These are phyloP conservation scores for Steinernema feltiae DNA, from an alignment of 1,140 invertebrate species.

Conservation along the genomic window DNA sequence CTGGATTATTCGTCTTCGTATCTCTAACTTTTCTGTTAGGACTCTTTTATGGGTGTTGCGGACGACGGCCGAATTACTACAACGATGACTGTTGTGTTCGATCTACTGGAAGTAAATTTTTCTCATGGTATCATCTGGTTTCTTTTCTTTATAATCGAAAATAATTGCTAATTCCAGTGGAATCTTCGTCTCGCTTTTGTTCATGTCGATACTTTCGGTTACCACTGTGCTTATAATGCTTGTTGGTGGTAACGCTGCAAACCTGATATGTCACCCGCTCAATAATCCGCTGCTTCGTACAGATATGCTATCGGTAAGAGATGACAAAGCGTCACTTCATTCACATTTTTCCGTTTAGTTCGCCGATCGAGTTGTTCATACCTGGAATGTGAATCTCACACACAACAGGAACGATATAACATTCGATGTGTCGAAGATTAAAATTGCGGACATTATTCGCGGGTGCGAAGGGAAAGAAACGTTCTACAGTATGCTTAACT, in stretches of 20 bases:
- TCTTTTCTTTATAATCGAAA: not conserved
- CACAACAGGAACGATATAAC: conserved; percentile 22
- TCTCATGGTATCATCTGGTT: conserved; percentile 39
- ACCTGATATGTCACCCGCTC: conserved; percentile 52
- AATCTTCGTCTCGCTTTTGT: conserved; percentile 47
- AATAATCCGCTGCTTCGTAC: conserved; percentile 47
- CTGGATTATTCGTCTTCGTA: conserved; percentile 52
- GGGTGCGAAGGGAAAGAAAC: conserved; percentile 46
- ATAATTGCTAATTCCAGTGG: conserved; percentile 41
- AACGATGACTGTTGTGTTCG: conserved; percentile 56
- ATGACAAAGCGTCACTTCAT: no score
- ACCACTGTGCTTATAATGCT: conserved; percentile 43
- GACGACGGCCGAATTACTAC: conserved; percentile 50
- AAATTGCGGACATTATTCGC: conserved; percentile 44
- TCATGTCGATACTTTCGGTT: conserved; percentile 43
- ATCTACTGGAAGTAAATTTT: conserved; percentile 50
- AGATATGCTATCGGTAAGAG: conserved; percentile 46
- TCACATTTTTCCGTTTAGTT: conserved; percentile 31
- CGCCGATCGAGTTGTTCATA: conserved; percentile 36
- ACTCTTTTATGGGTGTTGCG: conserved; percentile 55
- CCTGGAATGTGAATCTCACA: conserved; percentile 29
- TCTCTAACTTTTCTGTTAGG: conserved; percentile 50
- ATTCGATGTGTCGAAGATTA: conserved; percentile 27
- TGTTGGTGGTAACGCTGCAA: conserved; percentile 44
- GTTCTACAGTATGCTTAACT: conserved; percentile 51